Base-by-base conservation (phyloP, 2,113 vertebrate genomes). In the Petroica traversi region DNA sequence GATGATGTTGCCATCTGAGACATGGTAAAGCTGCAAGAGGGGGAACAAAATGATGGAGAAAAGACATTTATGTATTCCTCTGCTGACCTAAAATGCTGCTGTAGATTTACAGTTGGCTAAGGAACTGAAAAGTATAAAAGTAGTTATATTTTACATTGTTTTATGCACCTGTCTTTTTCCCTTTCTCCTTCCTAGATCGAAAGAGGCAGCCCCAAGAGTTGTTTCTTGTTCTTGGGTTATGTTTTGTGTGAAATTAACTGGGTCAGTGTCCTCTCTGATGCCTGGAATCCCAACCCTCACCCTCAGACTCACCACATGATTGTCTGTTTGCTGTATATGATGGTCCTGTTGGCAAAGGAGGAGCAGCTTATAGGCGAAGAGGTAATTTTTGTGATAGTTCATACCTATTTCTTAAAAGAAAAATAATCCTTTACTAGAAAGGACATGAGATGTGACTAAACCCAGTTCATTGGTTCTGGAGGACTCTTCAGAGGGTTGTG, bases 121-220 rank as follows among this genome's bases (percentile, higher is more conserved):
- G 19, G 24, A 85, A 19, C 18, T 43, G 11, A 19, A 49, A 88
- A 55, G 5, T 71, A 3, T 52, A 8, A 9, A 61, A 11, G 19
- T 43, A 28, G 16, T 74, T 69, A 5, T 5, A 17, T 46, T 12
- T 57, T 52, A 8, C 2, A 19, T 18, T 5, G 5, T 12, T 88
- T 90, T 19, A 68, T 71, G 4, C 59, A 29, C 9, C 7, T 85
- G 5, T 26, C 6, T 23, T 33, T 52, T 62, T 12, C 31, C 5
- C 38, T 84, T 95, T 82, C 33, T 68, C 25, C 29, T 64, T 88
- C 66, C 51, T 92, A 99, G 99, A 99, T 99, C 52, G 99, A 99
- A 97, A 98, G 99, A 97, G 99, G 99, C 94, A 99, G 99, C 64
- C 99, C 99, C 49, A 99, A 99, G 96, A 99, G 98, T 95, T 99